These are phyloP conservation scores for Bacillus rossius DNA, from an alignment of 1,140 invertebrate genomes.

Conservation along the genomic window DNA sequence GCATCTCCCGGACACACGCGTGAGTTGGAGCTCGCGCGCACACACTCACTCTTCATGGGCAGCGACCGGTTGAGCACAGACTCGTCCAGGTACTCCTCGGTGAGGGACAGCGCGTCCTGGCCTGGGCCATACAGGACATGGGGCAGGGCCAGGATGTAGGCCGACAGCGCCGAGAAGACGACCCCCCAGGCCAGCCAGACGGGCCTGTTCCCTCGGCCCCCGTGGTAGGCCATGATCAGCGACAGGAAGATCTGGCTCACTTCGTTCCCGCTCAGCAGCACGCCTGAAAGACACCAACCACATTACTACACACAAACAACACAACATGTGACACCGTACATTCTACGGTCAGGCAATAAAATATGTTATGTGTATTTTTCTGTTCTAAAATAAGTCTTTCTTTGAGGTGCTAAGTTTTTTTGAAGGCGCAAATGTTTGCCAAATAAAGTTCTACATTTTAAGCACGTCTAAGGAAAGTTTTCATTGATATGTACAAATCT, in stretches of 20 bases:
- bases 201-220: conserved; percentile 14
- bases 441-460: too few relatives aligned
- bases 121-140: conserved; percentile 45
- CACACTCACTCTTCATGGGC: too few relatives aligned
- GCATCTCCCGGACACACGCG: too few relatives aligned
- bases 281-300: too few relatives aligned
- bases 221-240: conserved; percentile 14
- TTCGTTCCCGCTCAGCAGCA: neutral
- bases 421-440: too few relatives aligned
- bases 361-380: neutral
- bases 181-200: conserved; percentile 16
- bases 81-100: conserved; percentile 19
- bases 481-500: too few relatives aligned
- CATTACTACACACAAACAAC: too few relatives aligned
- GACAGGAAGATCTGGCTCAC: neutral
- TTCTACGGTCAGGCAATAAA: neutral
- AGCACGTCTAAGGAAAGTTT: too few relatives aligned
- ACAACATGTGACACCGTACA: too few relatives aligned
- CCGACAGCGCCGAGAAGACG: conserved; percentile 3
- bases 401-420: too few relatives aligned
- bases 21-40: too few relatives aligned
- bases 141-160: conserved; percentile 31
- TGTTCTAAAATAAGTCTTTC: neutral
- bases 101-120: conserved; percentile 28
- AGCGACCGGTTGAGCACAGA: too few relatives aligned